A percentile compares a stretch with the other conserved stretches of the same genome.
Evolutionary conservation across 2,113 vertebrate species (phyloP).

Genomic region (Melanerpes formicivorus): DNA sequence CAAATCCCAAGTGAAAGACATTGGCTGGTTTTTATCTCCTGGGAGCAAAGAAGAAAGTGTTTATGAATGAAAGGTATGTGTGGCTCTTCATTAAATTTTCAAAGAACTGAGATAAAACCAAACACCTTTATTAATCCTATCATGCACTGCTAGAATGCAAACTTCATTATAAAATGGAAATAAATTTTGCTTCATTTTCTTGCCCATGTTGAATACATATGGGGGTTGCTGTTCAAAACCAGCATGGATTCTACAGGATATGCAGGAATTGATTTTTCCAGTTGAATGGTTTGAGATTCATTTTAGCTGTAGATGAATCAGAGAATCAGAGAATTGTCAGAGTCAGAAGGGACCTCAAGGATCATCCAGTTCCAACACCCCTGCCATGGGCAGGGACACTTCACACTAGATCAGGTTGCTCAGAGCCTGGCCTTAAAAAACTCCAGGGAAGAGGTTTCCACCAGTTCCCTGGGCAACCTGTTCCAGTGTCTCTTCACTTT

Average conservation of each 20-base stretch:
- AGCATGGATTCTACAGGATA: neutral
- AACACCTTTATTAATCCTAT: conserved; percentile 6
- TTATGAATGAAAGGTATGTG: neutral
- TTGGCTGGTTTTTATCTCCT: neutral
- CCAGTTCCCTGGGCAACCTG: too few species aligned
- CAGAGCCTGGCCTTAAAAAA: too few species aligned
- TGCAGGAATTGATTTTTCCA: neutral
- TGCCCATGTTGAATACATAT: neutral
- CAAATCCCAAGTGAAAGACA: neutral
- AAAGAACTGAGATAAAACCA: neutral
- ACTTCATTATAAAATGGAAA: conserved; percentile 5
- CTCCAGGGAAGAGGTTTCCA: too few species aligned
- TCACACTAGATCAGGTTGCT: too few species aligned
- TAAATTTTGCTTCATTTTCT: neutral
- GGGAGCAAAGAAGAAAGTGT: neutral
- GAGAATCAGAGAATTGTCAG: too few species aligned
- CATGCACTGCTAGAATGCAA: neutral
- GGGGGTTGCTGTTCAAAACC: neutral
- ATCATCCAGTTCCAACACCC: too few species aligned
- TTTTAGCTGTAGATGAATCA: neutral
- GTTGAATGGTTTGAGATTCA: neutral
- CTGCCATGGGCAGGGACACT: too few species aligned
- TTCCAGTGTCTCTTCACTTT: too few species aligned
- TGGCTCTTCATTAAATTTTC: neutral
- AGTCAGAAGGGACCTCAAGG: too few species aligned